Conservation (phyloP, 1,140 invertebrate genomes). For the Heliconius congener region DNA sequence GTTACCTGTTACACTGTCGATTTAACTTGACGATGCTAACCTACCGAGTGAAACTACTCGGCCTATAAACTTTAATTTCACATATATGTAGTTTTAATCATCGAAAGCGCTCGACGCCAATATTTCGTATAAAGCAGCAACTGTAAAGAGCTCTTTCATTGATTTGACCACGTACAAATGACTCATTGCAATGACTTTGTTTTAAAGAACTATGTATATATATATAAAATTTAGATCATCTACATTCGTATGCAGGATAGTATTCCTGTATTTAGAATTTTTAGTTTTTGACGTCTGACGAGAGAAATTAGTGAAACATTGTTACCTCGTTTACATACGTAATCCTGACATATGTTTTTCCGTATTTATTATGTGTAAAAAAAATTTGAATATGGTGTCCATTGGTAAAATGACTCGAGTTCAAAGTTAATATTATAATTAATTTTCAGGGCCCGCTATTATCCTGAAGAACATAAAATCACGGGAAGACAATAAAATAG, state of each 20-base stretch:
- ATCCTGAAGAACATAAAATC: constrained; percentile 57
- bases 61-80: constrained; percentile 6
- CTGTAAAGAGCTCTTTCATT: constrained; percentile 13
- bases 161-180: constrained; percentile 6
- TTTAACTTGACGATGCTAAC: constrained; percentile 45
- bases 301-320: background rate
- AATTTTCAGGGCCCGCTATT: constrained; percentile 74
- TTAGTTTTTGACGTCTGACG: too few relatives aligned
- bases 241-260: too few relatives aligned
- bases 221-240: background rate
- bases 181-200: background rate
- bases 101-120: background rate
- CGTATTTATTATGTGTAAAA: too few relatives aligned
- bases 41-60: constrained; percentile 31
- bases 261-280: too few relatives aligned
- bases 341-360: too few relatives aligned
- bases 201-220: background rate
- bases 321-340: too few relatives aligned
- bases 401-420: constrained; percentile 18
- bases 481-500: constrained; percentile 65
- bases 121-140: background rate
- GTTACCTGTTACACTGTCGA: constrained; percentile 72
- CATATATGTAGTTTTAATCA: constrained; percentile 13
- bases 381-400: background rate
- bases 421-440: constrained; percentile 56